phyloP scores from a whole-genome alignment of 2,888 invertebrate species.

The Oscheius myriophilus region DNA sequence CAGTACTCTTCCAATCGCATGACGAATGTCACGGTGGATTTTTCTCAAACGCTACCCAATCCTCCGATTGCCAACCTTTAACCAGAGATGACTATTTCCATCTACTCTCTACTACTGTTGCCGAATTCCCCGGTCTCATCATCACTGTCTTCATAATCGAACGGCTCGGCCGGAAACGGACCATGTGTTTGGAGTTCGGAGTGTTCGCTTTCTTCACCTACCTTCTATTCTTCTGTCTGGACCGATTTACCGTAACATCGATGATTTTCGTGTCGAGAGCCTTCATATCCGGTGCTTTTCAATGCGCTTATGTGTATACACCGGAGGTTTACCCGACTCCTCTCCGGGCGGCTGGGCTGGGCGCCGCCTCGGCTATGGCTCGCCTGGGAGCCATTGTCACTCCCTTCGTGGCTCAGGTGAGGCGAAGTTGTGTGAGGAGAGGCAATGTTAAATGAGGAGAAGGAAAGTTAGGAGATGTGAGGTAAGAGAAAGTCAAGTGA shows the following conservation, averaged over 20 bases:
- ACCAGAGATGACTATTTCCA: constrained; percentile 90
- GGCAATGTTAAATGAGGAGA: too few species aligned
- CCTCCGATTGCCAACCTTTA: constrained; percentile 75
- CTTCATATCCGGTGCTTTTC: constrained; percentile 91
- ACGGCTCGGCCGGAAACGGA: constrained; percentile 86
- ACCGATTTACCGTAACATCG: constrained; percentile 77
- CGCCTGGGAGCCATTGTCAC: constrained; percentile 91
- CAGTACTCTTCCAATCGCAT: constrained; percentile 84
- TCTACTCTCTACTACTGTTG: constrained; percentile 89
- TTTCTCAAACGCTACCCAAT: constrained; percentile 49
- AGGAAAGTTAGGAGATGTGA: too few species aligned
- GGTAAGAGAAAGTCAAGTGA: too few species aligned
- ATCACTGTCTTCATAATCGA: constrained; percentile 89
- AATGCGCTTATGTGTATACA: constrained; percentile 93
- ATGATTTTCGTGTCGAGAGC: constrained; percentile 88
- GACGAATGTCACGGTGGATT: constrained; percentile 57
- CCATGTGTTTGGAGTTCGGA: constrained; percentile 91
- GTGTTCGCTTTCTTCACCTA: constrained; percentile 80
- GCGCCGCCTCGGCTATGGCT: constrained; percentile 89
- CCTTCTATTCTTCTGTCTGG: constrained; percentile 79
- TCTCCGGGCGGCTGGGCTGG: constrained; percentile 87
- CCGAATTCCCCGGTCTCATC: constrained; percentile 93
- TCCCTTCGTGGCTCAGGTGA: constrained; percentile 90
- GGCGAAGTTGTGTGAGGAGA: too few species aligned
- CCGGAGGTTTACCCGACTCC: constrained; percentile 94